Evolutionary conservation across 2,797 vertebrate species (phyloP), one percentile per base, ranked within the genome.

Genomic region (Enteromius viviparus): DNA sequence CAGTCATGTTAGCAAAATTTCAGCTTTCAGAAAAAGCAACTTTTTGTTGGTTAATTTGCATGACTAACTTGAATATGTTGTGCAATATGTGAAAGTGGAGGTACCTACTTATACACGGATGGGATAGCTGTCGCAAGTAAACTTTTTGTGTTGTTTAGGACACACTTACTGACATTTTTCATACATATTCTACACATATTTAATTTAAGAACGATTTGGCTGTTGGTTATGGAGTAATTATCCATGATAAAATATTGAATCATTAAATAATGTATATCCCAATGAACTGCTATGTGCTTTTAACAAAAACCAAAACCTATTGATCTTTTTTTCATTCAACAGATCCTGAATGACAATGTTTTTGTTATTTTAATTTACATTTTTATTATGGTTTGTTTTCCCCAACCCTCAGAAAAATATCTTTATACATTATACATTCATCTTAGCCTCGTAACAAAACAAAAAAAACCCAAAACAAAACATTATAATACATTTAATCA

Each of bases 341-440:
- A 10, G 45, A 17, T 10, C 17, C 11, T 17, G 3, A 5, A 51
- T 49, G 26, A 78, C 17, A 51, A 32, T 53, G 19, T 9, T n/a
- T 34, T 74, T 10, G 5, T 58, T 32, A 37, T n/a, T 37, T 68
- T 79, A 34, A 15, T 2, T 47, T 0, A 47, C 1, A 49, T 87
- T 77, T 95, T 93, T 94, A 95, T 94, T 93, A 78, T 87, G 80
- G 80, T 71, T 62, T 88, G 78, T 83, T 84, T 87, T 78, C 90
- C 83, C 78, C 87, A 58, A 84, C 85, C 87, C 84, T 87, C 87
- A 89, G 80, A 81, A 77, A 83, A 82, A 86, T 86, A 91, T 89
- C 89, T 94, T 93, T 95, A 68, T 94, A 94, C 94, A 95, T 94
- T 93, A 94, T 93, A 94, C 91, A 94, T 95, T 95, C 92, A 92